These are phyloP conservation scores for Bellardia pandia DNA, from an alignment of 2,888 invertebrate genomes.

Conservation along the genomic window DNA sequence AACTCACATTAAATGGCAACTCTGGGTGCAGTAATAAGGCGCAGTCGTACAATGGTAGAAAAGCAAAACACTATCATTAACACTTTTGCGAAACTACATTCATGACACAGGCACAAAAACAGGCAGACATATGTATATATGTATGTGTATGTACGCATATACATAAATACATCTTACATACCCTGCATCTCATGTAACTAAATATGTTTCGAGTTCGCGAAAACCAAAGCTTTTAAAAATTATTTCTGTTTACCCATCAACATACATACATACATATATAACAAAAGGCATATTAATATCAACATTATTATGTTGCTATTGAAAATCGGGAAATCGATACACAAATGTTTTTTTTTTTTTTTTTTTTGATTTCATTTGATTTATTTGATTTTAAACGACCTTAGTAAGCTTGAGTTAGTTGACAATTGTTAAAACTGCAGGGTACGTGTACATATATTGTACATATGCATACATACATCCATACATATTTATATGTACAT, in stretches of 20 bases:
- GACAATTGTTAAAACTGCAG: not conserved
- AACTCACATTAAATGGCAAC: slow-evolving; percentile 8
- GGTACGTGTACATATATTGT: not conserved
- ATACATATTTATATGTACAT: slow-evolving; percentile 5
- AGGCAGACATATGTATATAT: not conserved
- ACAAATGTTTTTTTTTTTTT: no score
- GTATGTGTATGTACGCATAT: not conserved
- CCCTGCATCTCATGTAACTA: no score
- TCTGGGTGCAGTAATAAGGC: not conserved
- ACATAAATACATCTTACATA: no score
- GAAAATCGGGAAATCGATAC: no score
- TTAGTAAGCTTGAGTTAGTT: no score
- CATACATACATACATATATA: not conserved
- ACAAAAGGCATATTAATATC: no score
- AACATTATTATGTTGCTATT: no score
- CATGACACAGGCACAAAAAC: not conserved
- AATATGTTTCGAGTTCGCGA: no score
- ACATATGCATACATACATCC: not conserved
- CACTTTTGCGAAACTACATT: slow-evolving; percentile 31
- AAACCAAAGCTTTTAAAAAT: no score
- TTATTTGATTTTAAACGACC: no score
- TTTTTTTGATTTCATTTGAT: no score
- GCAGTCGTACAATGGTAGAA: slow-evolving; percentile 33
- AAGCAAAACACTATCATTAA: slow-evolving; percentile 38
- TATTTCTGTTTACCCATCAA: no score